These are phyloP conservation scores for Bedellia somnulentella DNA, from an alignment of 2,888 invertebrate genomes.

Conservation along the genomic window DNA sequence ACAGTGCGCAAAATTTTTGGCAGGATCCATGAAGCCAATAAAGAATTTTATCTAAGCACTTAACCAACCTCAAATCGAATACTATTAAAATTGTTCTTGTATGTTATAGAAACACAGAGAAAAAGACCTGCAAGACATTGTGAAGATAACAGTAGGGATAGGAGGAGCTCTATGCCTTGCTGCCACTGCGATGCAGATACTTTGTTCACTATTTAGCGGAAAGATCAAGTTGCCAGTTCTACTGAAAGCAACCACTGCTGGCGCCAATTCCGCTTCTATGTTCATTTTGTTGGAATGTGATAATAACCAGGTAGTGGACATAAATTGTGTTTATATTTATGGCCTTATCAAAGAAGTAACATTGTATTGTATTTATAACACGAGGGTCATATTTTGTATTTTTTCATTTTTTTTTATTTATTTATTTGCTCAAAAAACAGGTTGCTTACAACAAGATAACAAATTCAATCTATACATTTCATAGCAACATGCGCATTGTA, in stretches of 20 bases:
- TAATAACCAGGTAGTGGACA: conserved; percentile 26
- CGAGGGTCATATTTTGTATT: too few relatives aligned
- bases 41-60: too few relatives aligned
- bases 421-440: too few relatives aligned
- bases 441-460: too few relatives aligned
- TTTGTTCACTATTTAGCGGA: conserved; percentile 26
- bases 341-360: background rate
- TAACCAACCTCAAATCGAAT: too few relatives aligned
- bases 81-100: background rate
- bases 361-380: too few relatives aligned
- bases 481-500: too few relatives aligned
- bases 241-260: conserved; percentile 37
- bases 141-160: conserved; percentile 37
- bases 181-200: conserved; percentile 33
- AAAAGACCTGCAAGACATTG: conserved; percentile 36
- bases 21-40: too few relatives aligned
- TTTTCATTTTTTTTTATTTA: too few relatives aligned
- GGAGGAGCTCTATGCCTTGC: conserved; percentile 43
- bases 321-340: conserved; percentile 18
- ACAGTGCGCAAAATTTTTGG: too few relatives aligned
- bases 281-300: conserved; percentile 37
- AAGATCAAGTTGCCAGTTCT: conserved; percentile 27
- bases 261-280: conserved; percentile 39
- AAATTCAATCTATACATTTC: too few relatives aligned
- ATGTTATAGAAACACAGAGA: conserved; percentile 41